A percentile compares a stretch with the other conserved stretches of the same genome.
Conservation (phyloP, 1,140 invertebrate genomes). For the Nixonia krombeini region DNA sequence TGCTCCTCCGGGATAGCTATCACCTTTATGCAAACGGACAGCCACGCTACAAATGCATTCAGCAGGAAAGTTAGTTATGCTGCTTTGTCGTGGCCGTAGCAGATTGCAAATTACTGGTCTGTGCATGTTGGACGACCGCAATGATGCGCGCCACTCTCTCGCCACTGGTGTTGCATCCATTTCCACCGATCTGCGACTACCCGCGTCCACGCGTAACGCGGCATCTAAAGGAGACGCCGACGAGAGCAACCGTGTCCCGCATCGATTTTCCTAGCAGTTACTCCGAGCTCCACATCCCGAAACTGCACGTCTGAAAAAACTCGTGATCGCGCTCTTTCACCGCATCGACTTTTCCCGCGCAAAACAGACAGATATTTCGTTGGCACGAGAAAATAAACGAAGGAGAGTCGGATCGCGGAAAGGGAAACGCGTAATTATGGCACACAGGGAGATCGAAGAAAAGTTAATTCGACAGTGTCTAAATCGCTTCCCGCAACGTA, state of each 20-base stretch:
- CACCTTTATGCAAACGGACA: slow-evolving; percentile 34
- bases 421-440: slow-evolving; percentile 27
- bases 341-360: no score
- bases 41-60: slow-evolving; percentile 35
- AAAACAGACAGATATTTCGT: no score
- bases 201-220: slow-evolving; percentile 17
- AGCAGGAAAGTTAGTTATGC: slow-evolving; percentile 33
- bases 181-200: slow-evolving; percentile 26
- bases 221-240: slow-evolving; percentile 39
- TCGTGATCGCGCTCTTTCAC: no score
- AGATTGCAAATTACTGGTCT: slow-evolving; percentile 52
- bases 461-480: slow-evolving; percentile 40
- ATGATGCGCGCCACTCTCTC: slow-evolving; percentile 27
- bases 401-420: no score
- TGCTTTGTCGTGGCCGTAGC: slow-evolving; percentile 36
- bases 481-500: slow-evolving; percentile 53
- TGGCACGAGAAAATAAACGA: no score
- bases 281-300: no score
- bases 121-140: slow-evolving; percentile 19
- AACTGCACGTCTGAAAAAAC: no score
- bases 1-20: slow-evolving; percentile 25
- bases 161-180: slow-evolving; percentile 31
- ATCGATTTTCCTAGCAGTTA: slow-evolving; percentile 47
- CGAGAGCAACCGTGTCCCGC: slow-evolving; percentile 45
- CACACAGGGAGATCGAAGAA: slow-evolving; percentile 28